Conservation (phyloP, 2,113 vertebrate genomes). For the Psittacara wagleri region DNA sequence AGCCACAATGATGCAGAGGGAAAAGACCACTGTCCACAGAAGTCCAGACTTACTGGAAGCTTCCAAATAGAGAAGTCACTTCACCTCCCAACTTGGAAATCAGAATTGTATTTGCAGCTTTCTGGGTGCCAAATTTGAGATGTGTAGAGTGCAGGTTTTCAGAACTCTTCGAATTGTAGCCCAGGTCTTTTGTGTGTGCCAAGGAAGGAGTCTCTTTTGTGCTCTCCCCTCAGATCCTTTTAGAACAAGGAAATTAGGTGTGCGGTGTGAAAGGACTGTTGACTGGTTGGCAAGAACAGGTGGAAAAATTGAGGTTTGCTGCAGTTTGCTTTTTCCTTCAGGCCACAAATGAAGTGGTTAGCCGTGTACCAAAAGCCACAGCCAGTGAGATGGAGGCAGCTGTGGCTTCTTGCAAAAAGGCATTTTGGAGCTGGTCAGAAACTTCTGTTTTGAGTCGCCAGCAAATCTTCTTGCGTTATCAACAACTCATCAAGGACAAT, state of each 20-base stretch:
- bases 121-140: background rate
- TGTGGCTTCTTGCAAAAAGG: constrained; percentile 85
- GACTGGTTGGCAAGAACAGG: background rate
- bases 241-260: background rate
- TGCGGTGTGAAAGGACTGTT: background rate
- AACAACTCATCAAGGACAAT: constrained; percentile 97
- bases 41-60: background rate
- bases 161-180: background rate
- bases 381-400: constrained; percentile 91
- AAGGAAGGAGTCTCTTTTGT: background rate
- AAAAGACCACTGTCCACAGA: background rate
- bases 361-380: constrained; percentile 89
- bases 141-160: background rate
- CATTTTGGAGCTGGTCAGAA: constrained; percentile 88
- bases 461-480: constrained; percentile 93
- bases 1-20: background rate
- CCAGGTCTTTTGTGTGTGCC: background rate
- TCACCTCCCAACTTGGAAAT: background rate
- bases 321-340: constrained; percentile 51
- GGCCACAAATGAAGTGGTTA: constrained; percentile 93
- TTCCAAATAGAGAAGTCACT: background rate
- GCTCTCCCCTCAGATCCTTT: background rate
- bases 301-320: background rate
- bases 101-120: background rate
- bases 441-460: constrained; percentile 91